These are phyloP conservation scores for Bombus pascuorum DNA, from an alignment of 1,140 invertebrate species.

Conservation along the genomic window DNA sequence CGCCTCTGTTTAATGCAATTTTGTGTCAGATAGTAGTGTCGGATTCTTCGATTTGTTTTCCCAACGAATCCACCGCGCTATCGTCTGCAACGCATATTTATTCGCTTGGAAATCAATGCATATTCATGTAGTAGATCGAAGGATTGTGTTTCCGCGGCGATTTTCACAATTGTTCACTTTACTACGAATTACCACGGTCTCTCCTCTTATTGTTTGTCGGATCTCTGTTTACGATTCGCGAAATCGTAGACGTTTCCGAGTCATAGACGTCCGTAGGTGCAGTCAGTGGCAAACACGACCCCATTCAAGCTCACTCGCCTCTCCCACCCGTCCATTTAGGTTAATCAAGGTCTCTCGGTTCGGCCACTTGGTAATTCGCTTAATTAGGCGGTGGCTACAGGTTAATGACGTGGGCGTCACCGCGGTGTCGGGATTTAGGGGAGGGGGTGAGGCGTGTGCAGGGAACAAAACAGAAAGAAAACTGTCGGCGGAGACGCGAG, in stretches of 20 bases:
- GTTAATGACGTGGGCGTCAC: slow-evolving; percentile 28
- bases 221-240: neutral
- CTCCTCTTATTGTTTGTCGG: neutral
- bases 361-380: neutral
- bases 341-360: neutral
- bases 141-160: neutral
- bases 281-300: neutral
- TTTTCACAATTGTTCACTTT: neutral
- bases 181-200: neutral
- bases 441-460: too few species aligned
- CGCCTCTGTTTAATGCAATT: neutral
- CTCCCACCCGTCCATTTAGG: neutral
- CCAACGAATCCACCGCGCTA: neutral
- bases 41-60: neutral
- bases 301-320: slow-evolving; percentile 2
- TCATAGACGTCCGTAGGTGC: neutral
- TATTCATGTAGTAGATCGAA: neutral
- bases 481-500: slow-evolving; percentile 1
- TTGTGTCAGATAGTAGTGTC: neutral
- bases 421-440: neutral
- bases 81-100: too few species aligned
- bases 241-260: neutral
- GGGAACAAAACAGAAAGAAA: neutral
- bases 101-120: neutral
- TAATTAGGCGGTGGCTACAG: slow-evolving; percentile 22